phyloP scores from a whole-genome alignment of 2,113 vertebrate species.

The Asarcornis scutulata region DNA sequence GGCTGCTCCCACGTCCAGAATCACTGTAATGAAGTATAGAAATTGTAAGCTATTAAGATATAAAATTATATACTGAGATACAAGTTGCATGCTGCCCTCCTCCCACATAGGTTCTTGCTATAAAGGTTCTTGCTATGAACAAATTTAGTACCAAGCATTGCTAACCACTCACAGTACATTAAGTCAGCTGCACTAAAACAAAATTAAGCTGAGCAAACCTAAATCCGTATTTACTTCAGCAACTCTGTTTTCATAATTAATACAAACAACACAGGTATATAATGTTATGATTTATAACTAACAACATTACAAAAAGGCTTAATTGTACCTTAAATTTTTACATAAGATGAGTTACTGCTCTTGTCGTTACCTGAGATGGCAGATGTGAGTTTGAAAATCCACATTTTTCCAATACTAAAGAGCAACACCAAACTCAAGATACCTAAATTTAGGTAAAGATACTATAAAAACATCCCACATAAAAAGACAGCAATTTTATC shows the following conservation, averaged over 20 bases:
- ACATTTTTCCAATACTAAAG: neutral
- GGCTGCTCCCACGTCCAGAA: constrained; percentile 96
- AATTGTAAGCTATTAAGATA: constrained; percentile 44
- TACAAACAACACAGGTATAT: neutral
- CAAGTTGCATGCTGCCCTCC: constrained; percentile 21
- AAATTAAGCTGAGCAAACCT: constrained; percentile 3
- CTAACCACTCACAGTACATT: constrained; percentile 1
- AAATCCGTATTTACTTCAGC: neutral
- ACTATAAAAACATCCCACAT: neutral
- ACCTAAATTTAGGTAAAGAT: neutral
- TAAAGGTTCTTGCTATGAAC: constrained; percentile 39
- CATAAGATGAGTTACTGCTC: neutral
- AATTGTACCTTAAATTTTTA: neutral
- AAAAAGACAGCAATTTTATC: neutral
- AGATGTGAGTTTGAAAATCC: neutral
- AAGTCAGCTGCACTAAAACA: neutral
- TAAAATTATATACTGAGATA: neutral
- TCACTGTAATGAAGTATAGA: constrained; percentile 83
- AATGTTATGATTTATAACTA: neutral
- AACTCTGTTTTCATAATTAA: neutral
- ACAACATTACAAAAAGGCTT: neutral
- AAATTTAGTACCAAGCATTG: constrained; percentile 35
- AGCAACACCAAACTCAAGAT: neutral
- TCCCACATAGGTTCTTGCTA: constrained; percentile 43
- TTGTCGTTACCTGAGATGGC: neutral